Evolutionary conservation across 2,888 invertebrate species (phyloP).

Genomic region (Aspidiotus destructor): DNA sequence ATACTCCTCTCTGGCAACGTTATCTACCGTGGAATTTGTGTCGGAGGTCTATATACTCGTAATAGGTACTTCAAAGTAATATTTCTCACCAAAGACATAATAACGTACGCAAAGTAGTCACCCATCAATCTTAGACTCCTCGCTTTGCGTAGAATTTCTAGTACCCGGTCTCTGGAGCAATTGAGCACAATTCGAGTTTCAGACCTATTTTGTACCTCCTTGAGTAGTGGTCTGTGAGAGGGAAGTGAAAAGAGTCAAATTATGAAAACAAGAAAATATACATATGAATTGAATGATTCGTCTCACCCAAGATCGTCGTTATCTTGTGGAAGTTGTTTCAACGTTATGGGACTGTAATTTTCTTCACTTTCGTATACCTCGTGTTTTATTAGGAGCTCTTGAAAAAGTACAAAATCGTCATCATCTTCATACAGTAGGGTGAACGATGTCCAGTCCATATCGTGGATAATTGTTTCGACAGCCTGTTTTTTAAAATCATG

Average conservation of each 20-base stretch:
- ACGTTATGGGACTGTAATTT: conserved; percentile 43
- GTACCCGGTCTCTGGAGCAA: conserved; percentile 56
- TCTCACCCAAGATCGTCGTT: conserved; percentile 55
- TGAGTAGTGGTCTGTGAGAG: conserved; percentile 52
- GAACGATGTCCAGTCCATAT: conserved; percentile 74
- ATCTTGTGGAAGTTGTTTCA: conserved; percentile 55
- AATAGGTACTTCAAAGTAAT: not conserved
- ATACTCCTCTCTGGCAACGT: no score
- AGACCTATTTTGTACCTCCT: conserved; percentile 57
- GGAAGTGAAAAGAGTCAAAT: not conserved
- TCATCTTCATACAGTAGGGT: conserved; percentile 76
- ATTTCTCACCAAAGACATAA: conserved; percentile 57
- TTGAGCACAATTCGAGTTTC: conserved; percentile 63
- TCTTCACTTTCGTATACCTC: conserved; percentile 48
- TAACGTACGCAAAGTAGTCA: conserved; percentile 63
- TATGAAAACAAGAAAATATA: not conserved
- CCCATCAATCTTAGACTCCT: conserved; percentile 80
- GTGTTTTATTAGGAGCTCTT: conserved; percentile 60
- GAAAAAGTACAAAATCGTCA: conserved; percentile 60
- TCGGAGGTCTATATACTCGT: no score
- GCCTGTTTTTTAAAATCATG: conserved; percentile 43
- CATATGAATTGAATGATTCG: not conserved
- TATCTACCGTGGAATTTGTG: no score
- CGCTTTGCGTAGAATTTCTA: conserved; percentile 59
- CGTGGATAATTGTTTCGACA: conserved; percentile 57